phyloP scores from a whole-genome alignment of 2,113 vertebrate genomes.

The Pavo muticus region DNA sequence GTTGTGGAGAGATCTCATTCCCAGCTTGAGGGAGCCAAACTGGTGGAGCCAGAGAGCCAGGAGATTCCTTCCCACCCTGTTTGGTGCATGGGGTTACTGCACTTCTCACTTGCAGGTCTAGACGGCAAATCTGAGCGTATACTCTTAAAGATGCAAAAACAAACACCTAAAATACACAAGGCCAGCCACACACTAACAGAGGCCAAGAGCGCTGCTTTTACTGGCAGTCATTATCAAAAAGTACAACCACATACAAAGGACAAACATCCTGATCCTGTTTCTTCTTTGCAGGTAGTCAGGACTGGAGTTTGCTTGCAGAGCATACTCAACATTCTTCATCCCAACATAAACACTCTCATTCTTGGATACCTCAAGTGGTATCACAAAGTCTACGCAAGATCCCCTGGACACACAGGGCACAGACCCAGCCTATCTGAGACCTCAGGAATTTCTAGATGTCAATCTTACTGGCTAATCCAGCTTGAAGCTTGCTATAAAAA shows the following conservation, averaged over 20 bases:
- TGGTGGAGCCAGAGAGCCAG: not conserved
- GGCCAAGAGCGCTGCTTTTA: not conserved
- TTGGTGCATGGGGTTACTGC: not conserved
- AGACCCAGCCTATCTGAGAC: not conserved
- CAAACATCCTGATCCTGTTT: not conserved
- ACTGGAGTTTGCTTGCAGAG: not conserved
- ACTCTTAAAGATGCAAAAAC: not conserved
- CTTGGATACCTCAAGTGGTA: not conserved
- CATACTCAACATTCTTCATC: too few species aligned
- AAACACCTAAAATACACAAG: rapidly evolving
- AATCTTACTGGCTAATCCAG: not conserved
- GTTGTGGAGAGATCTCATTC: not conserved
- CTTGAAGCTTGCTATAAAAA: not conserved
- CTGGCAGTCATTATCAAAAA: not conserved
- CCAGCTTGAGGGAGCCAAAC: not conserved
- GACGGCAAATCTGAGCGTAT: not conserved
- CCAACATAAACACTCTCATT: not conserved
- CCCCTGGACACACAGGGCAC: too few species aligned
- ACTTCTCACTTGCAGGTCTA: not conserved
- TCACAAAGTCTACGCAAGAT: not conserved
- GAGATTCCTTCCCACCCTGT: not conserved
- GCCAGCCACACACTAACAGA: not conserved
- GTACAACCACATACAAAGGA: too few species aligned
- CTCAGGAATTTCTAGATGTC: not conserved
- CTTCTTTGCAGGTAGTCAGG: not conserved